Conservation (phyloP, 2,888 invertebrate species). For the Leptopilina syphax region DNA sequence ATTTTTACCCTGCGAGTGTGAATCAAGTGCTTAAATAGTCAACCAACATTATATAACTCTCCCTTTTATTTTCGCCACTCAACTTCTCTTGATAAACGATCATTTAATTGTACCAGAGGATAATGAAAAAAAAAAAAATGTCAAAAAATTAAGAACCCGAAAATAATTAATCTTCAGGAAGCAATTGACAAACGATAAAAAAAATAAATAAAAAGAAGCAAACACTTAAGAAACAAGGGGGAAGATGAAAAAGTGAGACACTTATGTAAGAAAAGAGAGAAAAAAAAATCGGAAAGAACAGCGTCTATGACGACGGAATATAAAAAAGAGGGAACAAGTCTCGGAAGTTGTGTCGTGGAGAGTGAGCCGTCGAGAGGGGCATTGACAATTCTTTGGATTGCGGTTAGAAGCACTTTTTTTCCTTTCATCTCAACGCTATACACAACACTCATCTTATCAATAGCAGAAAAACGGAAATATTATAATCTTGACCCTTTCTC, state of each 20-base stretch:
- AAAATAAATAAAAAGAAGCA: slow-evolving; percentile 22
- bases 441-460: slow-evolving; percentile 16
- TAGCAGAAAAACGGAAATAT: slow-evolving; percentile 11
- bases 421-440: background rate
- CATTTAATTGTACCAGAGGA: background rate
- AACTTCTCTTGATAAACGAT: slow-evolving; percentile 1
- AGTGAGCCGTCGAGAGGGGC: slow-evolving; percentile 57
- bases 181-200: slow-evolving; percentile 46
- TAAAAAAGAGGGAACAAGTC: slow-evolving; percentile 51
- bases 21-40: slow-evolving; percentile 40
- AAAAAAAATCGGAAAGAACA: slow-evolving; percentile 40
- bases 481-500: background rate
- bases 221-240: slow-evolving; percentile 43
- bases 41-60: background rate
- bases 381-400: slow-evolving; percentile 69
- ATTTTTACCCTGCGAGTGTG: slow-evolving; percentile 30
- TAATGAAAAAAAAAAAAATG: slow-evolving; percentile 44
- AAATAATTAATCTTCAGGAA: slow-evolving; percentile 51
- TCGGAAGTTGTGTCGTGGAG: slow-evolving; percentile 59
- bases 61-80: background rate
- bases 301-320: slow-evolving; percentile 49
- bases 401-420: slow-evolving; percentile 65
- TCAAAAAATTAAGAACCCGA: background rate
- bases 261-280: background rate
- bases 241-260: slow-evolving; percentile 20